Percentiles rank a stretch among this genome's conserved stretches.
Conservation (phyloP, 1,140 invertebrate genomes). For the Solen grandis region DNA sequence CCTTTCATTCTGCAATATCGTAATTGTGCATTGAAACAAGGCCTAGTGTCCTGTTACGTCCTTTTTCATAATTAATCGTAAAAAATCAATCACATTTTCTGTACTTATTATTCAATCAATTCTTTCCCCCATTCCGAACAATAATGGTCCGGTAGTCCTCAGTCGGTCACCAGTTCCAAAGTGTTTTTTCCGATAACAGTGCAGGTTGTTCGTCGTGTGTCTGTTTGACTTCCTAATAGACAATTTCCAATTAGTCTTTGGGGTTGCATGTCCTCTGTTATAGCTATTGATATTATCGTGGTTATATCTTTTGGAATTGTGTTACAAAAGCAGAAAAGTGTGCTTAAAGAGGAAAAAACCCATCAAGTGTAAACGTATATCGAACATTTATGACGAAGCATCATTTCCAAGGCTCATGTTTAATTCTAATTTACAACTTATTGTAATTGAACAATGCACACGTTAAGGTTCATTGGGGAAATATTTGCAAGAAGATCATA, state of each 20-base stretch:
- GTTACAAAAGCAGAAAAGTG: no score
- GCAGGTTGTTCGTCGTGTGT: not conserved
- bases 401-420: no score
- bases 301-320: not conserved
- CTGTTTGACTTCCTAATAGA: constrained; percentile 27
- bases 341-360: no score
- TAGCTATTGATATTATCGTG: not conserved
- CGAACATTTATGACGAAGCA: no score
- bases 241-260: not conserved
- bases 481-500: no score
- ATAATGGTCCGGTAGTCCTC: constrained; percentile 16
- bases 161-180: not conserved
- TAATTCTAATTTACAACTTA: no score
- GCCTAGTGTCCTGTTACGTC: constrained; percentile 45
- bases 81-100: constrained; percentile 50
- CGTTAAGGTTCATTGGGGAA: no score
- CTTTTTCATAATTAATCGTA: constrained; percentile 41
- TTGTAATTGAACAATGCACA: no score
- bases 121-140: constrained; percentile 35
- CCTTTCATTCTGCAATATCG: constrained; percentile 33
- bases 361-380: no score
- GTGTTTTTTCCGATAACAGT: constrained; percentile 22
- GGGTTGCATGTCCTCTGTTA: not conserved
- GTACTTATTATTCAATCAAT: constrained; percentile 53
- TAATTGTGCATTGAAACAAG: constrained; percentile 39